Evolutionary conservation across 2,113 vertebrate species (phyloP), one percentile per base, ranked within the genome.

Genomic region (Colossoma macropomum): DNA sequence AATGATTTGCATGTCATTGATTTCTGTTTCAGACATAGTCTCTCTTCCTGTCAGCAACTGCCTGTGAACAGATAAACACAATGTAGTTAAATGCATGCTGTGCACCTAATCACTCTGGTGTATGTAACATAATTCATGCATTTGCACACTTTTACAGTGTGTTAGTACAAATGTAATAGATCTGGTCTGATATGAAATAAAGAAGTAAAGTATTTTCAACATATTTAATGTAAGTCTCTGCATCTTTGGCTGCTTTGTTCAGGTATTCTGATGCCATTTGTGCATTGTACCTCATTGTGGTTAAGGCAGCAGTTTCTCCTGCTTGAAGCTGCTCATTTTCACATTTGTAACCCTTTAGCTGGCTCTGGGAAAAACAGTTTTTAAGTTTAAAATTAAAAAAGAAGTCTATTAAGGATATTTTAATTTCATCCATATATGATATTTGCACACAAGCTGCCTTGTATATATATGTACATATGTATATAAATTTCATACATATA

Each of bases 221-320:
- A 38, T 66, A 82, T 76, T 77, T 85, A 8, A 85, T 79, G 41
- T 77, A 86, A 16, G 32, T 80, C 59, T 82, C 85, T 56, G 83
- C 79, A 63, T 85, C 81, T 56, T 86, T 38, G 0, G 96, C 90
- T 0, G 95, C 93, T 1, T 80, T 86, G 1, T 90, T 94, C 1
- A 98, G 94, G 79, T 94, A 96, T 84, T 96, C 95, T 0, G 97
- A 87, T 0, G 97, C 97, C 28, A 92, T 0, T 0, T 95, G 95
- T 0, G 97, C 94, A 0, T 97, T 98, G 4, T 91, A 95, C 81
- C 89, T 97, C 86, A 96, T 95, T 0, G 82, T 87, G 0, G 89
- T 89, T 89, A 97, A 62, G 0, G 94, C 93, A 4, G 94, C 90
- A 0, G 93, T 92, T 88, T 97, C 96, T 4, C 90, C 90, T 0